Conservation (phyloP, 2,113 vertebrate genomes). For the Meles meles region DNA sequence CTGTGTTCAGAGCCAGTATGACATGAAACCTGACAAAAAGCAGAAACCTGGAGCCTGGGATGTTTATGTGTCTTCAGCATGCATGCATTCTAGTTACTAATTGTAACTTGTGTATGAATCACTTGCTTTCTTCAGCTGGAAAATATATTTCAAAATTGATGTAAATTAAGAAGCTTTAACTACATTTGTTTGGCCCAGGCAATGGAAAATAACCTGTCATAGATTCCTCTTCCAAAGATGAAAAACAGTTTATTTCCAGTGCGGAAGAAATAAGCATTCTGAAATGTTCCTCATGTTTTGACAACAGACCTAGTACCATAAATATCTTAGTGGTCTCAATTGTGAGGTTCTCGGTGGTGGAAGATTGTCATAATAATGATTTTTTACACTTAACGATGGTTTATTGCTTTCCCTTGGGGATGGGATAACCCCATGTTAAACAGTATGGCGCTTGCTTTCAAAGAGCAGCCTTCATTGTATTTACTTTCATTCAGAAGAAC, state of each 20-base stretch:
- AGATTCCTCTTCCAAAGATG: constrained; percentile 58
- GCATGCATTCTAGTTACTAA: constrained; percentile 46
- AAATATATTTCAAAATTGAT: constrained; percentile 65
- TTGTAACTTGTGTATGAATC: constrained; percentile 54
- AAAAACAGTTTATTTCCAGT: constrained; percentile 49
- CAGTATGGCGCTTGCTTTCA: background rate
- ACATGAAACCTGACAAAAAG: constrained; percentile 25
- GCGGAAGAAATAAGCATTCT: constrained; percentile 9
- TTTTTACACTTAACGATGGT: constrained; percentile 56
- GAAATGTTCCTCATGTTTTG: constrained; percentile 39
- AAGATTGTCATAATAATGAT: constrained; percentile 22
- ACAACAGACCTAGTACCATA: constrained; percentile 15
- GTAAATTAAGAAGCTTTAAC: constrained; percentile 72
- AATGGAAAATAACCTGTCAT: constrained; percentile 67
- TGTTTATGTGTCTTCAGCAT: constrained; percentile 26
- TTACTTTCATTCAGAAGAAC: constrained; percentile 5
- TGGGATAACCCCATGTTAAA: constrained; percentile 7
- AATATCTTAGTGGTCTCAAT: constrained; percentile 18
- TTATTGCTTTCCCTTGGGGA: constrained; percentile 44
- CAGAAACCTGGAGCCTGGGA: background rate
- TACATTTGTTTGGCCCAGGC: constrained; percentile 64
- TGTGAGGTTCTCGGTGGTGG: background rate
- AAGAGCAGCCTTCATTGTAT: background rate
- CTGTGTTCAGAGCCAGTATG: background rate
- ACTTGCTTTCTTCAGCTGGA: constrained; percentile 40